These are phyloP conservation scores for Seriola quinqueradiata DNA, from an alignment of 2,113 vertebrate species.

Conservation along the genomic window DNA sequence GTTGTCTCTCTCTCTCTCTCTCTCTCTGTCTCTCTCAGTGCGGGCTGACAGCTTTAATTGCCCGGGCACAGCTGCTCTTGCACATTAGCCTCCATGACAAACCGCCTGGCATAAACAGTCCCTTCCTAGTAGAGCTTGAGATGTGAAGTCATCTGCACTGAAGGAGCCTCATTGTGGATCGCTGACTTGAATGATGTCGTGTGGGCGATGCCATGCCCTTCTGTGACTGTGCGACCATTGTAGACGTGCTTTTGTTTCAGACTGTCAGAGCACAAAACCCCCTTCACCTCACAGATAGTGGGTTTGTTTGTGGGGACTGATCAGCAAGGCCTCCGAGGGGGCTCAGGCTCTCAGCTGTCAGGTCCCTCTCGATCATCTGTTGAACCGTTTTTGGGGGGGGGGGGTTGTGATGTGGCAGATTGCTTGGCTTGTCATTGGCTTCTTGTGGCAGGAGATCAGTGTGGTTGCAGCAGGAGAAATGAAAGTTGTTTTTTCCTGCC, in stretches of 20 bases:
- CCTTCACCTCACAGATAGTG: neutral
- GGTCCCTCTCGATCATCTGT: conserved; percentile 30
- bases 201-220: conserved; percentile 36
- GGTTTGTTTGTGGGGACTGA: conserved; percentile 10
- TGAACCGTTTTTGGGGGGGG: conserved; percentile 11
- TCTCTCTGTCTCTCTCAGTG: conserved; percentile 27
- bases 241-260: conserved; percentile 33
- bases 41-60: conserved; percentile 51
- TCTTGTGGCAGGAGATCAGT: conserved; percentile 29
- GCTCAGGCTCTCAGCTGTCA: conserved; percentile 31
- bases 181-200: conserved; percentile 27
- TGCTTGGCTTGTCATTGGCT: conserved; percentile 45
- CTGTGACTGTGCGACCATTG: neutral
- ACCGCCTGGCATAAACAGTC: conserved; percentile 38
- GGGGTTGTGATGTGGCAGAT: conserved; percentile 57
- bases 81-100: conserved; percentile 47
- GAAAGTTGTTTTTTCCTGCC: conserved; percentile 68
- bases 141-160: conserved; percentile 25
- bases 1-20: neutral
- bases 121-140: conserved; percentile 15
- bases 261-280: neutral
- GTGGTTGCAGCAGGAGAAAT: conserved; percentile 17
- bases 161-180: conserved; percentile 41
- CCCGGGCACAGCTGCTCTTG: conserved; percentile 68
- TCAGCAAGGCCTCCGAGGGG: conserved; percentile 13